These are phyloP conservation scores for Cephus spinipes DNA, from an alignment of 2,888 invertebrate genomes.

Conservation along the genomic window DNA sequence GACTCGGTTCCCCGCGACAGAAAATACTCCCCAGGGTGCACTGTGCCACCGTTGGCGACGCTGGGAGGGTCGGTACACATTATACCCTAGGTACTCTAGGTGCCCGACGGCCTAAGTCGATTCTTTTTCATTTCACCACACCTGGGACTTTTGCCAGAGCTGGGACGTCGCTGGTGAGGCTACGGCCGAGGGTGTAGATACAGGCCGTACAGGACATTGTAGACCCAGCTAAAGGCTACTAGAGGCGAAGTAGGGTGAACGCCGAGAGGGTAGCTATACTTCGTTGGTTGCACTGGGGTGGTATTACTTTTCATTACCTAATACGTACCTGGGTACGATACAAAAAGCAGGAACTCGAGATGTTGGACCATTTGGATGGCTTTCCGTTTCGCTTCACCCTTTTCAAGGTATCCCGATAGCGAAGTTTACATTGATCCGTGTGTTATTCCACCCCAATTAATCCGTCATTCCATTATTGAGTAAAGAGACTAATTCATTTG, in stretches of 20 bases:
- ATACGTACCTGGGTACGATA: not conserved
- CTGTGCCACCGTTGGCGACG: not conserved
- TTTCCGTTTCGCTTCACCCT: not conserved
- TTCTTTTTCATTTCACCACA: constrained; percentile 23
- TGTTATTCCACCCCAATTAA: not conserved
- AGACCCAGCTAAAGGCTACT: not conserved
- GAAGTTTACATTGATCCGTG: not conserved
- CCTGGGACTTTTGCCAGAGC: constrained; percentile 13
- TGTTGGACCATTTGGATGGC: not conserved
- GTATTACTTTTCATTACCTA: constrained; percentile 24
- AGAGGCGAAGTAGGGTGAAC: not conserved
- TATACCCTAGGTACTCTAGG: constrained; percentile 13
- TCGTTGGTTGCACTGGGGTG: constrained; percentile 3
- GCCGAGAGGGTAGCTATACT: constrained; percentile 4
- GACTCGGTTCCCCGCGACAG: not conserved
- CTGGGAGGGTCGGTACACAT: not conserved
- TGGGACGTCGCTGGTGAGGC: not conserved
- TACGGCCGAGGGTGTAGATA: not conserved
- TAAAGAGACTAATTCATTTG: not conserved
- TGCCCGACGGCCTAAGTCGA: constrained; percentile 11
- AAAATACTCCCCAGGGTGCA: constrained; percentile 17
- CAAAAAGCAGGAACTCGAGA: not conserved
- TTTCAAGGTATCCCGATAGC: not conserved
- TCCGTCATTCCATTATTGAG: not conserved
- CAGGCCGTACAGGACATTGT: not conserved